Evolutionary conservation across 2,113 vertebrate species (phyloP).

Genomic region (Ardeotis arabs): DNA sequence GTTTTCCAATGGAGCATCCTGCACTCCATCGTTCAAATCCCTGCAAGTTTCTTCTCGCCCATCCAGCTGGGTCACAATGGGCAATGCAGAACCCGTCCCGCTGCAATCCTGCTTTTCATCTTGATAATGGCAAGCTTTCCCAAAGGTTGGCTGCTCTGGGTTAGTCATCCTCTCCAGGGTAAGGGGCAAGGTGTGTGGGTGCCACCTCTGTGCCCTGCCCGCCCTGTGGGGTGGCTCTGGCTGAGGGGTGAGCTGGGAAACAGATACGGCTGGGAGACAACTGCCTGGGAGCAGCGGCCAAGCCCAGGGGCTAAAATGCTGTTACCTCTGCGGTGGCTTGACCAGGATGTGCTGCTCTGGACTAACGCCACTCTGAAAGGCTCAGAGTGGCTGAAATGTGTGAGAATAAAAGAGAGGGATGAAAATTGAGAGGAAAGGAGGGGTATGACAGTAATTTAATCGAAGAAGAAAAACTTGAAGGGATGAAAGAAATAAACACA

Average conservation of each 20-base stretch:
- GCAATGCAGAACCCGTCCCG: accelerated
- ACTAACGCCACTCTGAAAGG: neutral
- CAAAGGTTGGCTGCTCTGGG: neutral
- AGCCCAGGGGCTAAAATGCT: neutral
- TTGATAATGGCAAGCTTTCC: neutral
- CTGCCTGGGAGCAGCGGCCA: neutral
- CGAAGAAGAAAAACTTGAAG: neutral
- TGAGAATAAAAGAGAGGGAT: neutral
- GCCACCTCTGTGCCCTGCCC: neutral
- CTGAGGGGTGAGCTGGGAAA: neutral
- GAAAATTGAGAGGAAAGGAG: neutral
- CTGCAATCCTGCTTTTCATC: neutral
- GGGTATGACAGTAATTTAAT: neutral
- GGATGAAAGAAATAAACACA: neutral
- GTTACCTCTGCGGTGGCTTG: neutral
- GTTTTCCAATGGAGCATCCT: neutral
- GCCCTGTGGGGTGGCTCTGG: neutral
- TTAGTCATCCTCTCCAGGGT: neutral
- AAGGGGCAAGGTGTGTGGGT: neutral
- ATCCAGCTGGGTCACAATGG: neutral
- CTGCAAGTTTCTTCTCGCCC: neutral
- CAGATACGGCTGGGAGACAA: neutral
- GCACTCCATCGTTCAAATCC: neutral
- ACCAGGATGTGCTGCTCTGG: neutral
- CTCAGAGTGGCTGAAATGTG: neutral